A percentile compares a stretch with the other conserved stretches of the same genome.
Conservation (phyloP, 1,140 invertebrate genomes). For the Trichonephila clavata region DNA sequence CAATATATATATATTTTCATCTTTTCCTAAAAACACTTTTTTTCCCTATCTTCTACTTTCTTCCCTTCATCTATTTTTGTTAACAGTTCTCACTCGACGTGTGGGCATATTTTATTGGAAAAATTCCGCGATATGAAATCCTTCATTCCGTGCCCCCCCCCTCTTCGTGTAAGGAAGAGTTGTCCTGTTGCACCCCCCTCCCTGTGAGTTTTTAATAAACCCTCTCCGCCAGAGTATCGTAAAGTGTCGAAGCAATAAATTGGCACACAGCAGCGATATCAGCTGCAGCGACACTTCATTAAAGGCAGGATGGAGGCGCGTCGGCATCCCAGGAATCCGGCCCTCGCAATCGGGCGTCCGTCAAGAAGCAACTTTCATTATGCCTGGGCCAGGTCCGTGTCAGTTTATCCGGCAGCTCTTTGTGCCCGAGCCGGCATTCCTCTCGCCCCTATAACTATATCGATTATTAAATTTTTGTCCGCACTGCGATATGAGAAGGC, state of each 20-base stretch:
- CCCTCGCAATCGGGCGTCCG: constrained; percentile 62
- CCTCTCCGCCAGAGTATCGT: constrained; percentile 44
- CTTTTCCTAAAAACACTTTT: constrained; percentile 12
- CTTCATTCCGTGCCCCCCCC: not conserved
- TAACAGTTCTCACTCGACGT: not conserved
- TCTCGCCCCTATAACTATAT: constrained; percentile 72
- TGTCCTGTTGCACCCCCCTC: not conserved
- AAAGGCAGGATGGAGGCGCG: not conserved
- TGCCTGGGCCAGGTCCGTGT: constrained; percentile 65
- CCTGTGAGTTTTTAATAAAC: constrained; percentile 70
- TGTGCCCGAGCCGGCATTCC: constrained; percentile 61
- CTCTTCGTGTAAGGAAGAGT: not conserved
- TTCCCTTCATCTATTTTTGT: not conserved
- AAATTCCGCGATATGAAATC: not conserved
- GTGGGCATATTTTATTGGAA: constrained; percentile 35
- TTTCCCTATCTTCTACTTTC: not conserved
- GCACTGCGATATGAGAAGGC: constrained; percentile 57
- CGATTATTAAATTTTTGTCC: constrained; percentile 77
- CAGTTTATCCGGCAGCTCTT: constrained; percentile 72
- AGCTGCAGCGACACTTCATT: constrained; percentile 54
- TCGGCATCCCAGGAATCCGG: constrained; percentile 61
- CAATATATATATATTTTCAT: not conserved
- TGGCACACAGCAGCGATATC: constrained; percentile 2
- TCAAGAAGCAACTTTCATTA: constrained; percentile 76
- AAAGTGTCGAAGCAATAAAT: constrained; percentile 73